Evolutionary conservation across 2,888 invertebrate genomes (phyloP), one percentile per base, ranked within the genome.

Genomic region (Drosophila subsilvestris): DNA sequence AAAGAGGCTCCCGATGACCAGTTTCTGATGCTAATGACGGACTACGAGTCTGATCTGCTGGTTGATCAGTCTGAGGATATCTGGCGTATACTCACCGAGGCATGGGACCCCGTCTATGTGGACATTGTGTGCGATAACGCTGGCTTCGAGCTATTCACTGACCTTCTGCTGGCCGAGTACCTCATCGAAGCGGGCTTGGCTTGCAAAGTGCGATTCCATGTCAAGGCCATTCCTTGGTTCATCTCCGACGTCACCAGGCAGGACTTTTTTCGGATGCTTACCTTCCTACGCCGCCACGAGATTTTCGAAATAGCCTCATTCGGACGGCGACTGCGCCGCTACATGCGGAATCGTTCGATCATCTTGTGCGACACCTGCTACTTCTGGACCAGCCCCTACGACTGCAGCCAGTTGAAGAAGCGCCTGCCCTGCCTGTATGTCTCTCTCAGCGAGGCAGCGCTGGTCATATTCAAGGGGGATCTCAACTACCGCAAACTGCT

Each of bases 401-500:
- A 95, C 56, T 98, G 93, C 90, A 93, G 94, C 65, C 93, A 94
- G 79, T 98, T 99, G 98, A 93, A 94, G 83, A 91, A 91, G 7
- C 90, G 94, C 4, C 95, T 95, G 61, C 94, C 94, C 5, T 91
- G 93, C 1, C 90, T 99, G 17, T 98, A 98, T 90, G 90, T 93
- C 8, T 94, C 94, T 73, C 92, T 99, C 0, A 93, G 94, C 6
- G 92, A 94, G 75, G 94, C 97, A 0, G 93, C 94, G 68, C 92
- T 96, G 2, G 89, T 96, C 0, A 93, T 99, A 80, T 97, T 98
- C 91, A 99, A 99, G 92, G 96, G 99, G 0, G 99, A 99, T 91
- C 93, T 99, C 18, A 99, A 99, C 93, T 99, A 99, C 91, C 93
- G 99, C 45, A 99, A 99, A 92, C 93, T 99, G 59, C 92, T 98